Conservation (phyloP, 1,140 invertebrate species). For the Myzus persicae region DNA sequence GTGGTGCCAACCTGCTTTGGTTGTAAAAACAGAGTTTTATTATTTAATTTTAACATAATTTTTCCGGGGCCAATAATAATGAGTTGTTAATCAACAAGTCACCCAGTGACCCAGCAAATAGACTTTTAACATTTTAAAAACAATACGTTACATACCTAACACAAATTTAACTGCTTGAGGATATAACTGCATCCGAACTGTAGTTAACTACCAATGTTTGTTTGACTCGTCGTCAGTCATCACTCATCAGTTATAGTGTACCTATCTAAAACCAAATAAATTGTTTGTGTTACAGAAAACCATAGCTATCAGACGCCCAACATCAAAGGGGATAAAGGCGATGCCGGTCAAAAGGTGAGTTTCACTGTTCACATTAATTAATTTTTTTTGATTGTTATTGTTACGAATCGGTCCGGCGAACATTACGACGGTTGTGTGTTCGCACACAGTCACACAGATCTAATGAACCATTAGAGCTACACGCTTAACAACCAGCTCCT, state of each 20-base stretch:
- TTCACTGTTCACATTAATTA: background rate
- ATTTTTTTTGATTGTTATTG: background rate
- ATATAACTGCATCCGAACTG: background rate
- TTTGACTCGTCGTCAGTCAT: background rate
- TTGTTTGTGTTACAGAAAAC: conserved; percentile 37
- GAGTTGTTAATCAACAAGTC: too few relatives aligned
- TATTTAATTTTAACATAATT: too few relatives aligned
- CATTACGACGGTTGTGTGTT: background rate
- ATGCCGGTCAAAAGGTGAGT: conserved; percentile 30
- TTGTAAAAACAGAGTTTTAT: too few relatives aligned
- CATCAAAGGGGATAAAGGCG: conserved; percentile 44
- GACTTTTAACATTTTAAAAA: background rate
- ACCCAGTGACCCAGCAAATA: background rate
- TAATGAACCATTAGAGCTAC: background rate
- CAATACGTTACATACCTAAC: background rate
- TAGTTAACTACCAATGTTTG: background rate
- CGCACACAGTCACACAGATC: background rate
- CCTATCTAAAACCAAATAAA: background rate
- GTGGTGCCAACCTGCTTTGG: too few relatives aligned
- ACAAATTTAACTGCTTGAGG: too few relatives aligned
- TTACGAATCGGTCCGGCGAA: background rate
- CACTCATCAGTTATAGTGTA: background rate
- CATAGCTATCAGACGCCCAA: conserved; percentile 20
- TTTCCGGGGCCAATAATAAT: too few relatives aligned
- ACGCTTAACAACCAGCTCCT: background rate